phyloP scores from a whole-genome alignment of 1,140 invertebrate genomes.

The Sinella curviseta region DNA sequence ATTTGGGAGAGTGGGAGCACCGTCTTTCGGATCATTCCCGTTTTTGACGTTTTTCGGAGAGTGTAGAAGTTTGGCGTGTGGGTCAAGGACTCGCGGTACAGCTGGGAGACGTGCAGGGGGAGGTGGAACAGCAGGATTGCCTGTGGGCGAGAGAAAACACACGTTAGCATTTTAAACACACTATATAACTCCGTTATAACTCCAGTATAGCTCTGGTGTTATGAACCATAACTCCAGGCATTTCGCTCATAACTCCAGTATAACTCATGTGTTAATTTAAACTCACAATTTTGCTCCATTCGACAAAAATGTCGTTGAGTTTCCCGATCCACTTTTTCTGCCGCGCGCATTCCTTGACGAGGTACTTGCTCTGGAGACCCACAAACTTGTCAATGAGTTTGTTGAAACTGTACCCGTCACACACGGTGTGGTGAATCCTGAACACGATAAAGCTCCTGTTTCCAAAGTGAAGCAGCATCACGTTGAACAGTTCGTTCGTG shows the following conservation, averaged over 20 bases:
- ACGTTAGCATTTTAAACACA: neutral
- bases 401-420: conserved; percentile 48
- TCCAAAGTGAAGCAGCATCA: conserved; percentile 33
- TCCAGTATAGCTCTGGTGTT: neutral
- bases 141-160: conserved; percentile 24
- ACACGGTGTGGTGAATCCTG: conserved; percentile 46
- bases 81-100: conserved; percentile 43
- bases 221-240: neutral
- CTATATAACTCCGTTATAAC: neutral
- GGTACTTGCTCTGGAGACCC: conserved; percentile 36
- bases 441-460: conserved; percentile 43
- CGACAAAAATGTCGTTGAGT: neutral
- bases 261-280: neutral
- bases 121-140: conserved; percentile 12
- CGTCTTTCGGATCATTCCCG: conserved; percentile 42
- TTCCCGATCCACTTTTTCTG: neutral
- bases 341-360: conserved; percentile 33
- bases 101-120: conserved; percentile 25
- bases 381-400: conserved; percentile 45
- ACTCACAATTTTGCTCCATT: neutral
- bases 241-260: neutral
- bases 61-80: conserved; percentile 42
- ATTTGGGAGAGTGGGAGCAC: conserved; percentile 33
- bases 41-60: conserved; percentile 34
- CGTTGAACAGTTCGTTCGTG: neutral